A percentile compares a stretch with the other conserved stretches of the same genome.
Evolutionary conservation across 2,797 vertebrate species (phyloP).

Genomic region (Dendrocincla fuliginosa): DNA sequence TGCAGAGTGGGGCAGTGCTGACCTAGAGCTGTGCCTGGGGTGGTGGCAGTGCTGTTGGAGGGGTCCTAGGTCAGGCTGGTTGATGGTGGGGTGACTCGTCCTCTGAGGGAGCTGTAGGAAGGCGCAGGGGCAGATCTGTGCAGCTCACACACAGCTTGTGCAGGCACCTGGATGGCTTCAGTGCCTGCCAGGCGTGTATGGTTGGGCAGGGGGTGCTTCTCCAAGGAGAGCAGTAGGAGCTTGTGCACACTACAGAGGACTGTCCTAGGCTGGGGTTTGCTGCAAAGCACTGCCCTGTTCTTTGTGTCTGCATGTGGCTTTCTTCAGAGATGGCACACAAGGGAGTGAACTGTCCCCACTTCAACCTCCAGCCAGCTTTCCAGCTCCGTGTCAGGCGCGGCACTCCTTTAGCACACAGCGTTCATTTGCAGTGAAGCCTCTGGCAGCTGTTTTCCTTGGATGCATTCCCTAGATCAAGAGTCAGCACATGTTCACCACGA

Average conservation of each 20-base stretch:
- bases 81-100: neutral
- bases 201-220: neutral
- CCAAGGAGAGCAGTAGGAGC: neutral
- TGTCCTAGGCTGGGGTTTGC: neutral
- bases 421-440: constrained; percentile 29
- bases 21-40: neutral
- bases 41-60: neutral
- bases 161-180: neutral
- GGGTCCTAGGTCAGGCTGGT: fast-evolving
- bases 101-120: neutral
- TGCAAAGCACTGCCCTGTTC: neutral
- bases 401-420: constrained; percentile 38
- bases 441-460: constrained; percentile 68
- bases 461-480: constrained; percentile 51
- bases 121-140: neutral
- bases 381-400: constrained; percentile 12
- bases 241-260: neutral
- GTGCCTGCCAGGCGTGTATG: fast-evolving
- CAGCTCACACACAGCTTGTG: no score
- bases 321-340: neutral
- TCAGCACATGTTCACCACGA: constrained; percentile 58
- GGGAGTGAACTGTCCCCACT: constrained; percentile 1
- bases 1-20: neutral
- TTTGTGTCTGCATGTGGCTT: neutral
- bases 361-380: neutral